Evolutionary conservation across 2,797 vertebrate species (phyloP), one percentile per base, ranked within the genome.

Genomic region (Lophius americanus): DNA sequence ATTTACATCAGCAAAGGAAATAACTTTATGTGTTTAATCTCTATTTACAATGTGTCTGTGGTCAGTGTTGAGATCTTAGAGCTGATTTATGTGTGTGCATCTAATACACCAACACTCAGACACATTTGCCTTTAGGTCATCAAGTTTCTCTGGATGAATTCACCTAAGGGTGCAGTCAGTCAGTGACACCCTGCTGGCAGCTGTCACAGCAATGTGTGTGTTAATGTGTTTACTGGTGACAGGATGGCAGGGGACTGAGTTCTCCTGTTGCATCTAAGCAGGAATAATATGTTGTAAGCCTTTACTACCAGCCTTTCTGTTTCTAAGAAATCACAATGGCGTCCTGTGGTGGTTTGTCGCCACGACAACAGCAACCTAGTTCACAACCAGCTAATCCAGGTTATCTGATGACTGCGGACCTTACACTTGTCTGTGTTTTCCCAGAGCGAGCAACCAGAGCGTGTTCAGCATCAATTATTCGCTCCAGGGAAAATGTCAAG

Each of bases 71-170:
- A 14, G 42, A 2, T 10, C 64, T 39, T 9, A 37, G 9, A 10
- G 47, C 11, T 35, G 36, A 51, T 54, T 13, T 13, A 5, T 59
- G 38, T 49, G n/a, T 65, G 54, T 52, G 33, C 9, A 48, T 43
- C 32, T 37, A 39, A 57, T 36, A 39, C 11, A 35, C 37, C 52
- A 35, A 10, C 11, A n/a, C 1, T 0, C 33, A 51, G 58, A 51
- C 47, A 61, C 42, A 37, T 60, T n/a, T 54, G 78, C 57, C 47
- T 70, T 74, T 57, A 69, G 68, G 50, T 72, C 52, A 65, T 75
- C 64, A 71, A 68, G 61, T 71, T 81, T 85, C 73, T 70, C 70
- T 74, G 55, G 73, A 79, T 76, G 64, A 68, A 73, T 75, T 67
- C 70, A 68, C 70, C 79, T 57, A 57, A 48, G 52, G 70, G 63